These are phyloP conservation scores for Sterrhoptilus dennistouni DNA, from an alignment of 2,113 vertebrate species.

Conservation along the genomic window DNA sequence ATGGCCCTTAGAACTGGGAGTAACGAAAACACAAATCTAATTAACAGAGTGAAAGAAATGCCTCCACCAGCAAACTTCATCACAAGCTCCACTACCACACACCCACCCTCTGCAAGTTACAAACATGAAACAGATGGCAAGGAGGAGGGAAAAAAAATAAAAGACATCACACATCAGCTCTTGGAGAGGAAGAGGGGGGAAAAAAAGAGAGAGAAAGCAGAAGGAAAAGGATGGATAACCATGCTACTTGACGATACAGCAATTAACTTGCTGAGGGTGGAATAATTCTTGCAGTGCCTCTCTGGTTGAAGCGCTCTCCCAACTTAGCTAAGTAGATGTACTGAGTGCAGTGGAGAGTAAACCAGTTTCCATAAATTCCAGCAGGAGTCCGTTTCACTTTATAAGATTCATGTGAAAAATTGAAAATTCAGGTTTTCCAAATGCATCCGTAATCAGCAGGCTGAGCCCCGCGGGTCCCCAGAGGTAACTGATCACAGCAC, in stretches of 20 bases:
- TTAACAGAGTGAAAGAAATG: constrained; percentile 61
- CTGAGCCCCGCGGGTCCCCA: neutral
- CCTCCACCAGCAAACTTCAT: constrained; percentile 60
- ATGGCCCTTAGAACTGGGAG: constrained; percentile 57
- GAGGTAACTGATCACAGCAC: constrained; percentile 56
- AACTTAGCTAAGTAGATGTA: constrained; percentile 46
- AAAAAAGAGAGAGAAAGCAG: constrained; percentile 25
- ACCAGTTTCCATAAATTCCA: constrained; percentile 63
- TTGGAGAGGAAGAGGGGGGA: neutral
- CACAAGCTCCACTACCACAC: constrained; percentile 37
- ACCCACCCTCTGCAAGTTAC: constrained; percentile 54
- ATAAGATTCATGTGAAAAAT: constrained; percentile 67
- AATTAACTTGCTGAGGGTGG: constrained; percentile 67
- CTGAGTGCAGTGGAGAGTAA: constrained; percentile 50
- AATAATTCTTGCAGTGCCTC: constrained; percentile 41
- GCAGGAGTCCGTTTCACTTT: constrained; percentile 36
- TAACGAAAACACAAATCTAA: constrained; percentile 47
- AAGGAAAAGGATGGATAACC: constrained; percentile 57
- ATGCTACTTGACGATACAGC: constrained; percentile 43
- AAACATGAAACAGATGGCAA: constrained; percentile 60
- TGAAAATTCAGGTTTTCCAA: constrained; percentile 64
- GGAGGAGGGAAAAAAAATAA: constrained; percentile 45
- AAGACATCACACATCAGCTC: constrained; percentile 47
- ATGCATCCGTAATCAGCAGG: constrained; percentile 60
- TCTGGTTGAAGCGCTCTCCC: neutral